Base-by-base conservation (phyloP, 2,888 invertebrate genomes). In the Tetropium fuscum region DNA sequence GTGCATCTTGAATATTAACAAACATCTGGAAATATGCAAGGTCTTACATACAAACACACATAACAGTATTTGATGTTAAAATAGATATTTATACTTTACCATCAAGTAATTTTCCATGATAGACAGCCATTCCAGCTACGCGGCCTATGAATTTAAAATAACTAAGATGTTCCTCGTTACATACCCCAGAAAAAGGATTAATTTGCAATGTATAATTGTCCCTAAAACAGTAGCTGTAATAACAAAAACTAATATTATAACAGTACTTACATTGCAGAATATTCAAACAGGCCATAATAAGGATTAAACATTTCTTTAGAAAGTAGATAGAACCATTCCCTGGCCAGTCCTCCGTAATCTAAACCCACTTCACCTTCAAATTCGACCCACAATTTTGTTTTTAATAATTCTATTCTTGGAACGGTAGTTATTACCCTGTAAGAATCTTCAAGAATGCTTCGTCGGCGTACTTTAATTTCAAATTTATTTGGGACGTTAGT, bases 241-340 rank as follows among this genome's bases (percentile, higher is more conserved):
- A 8, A 27, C n/a, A 3, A 27, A 2, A n/a, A 3, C 2, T n/a
- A 27, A 27, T 6, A 6, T 27, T 27, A 2, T 27, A 27, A 27
- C 2, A 27, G n/a, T n/a, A 86, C 90, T 86, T 83, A 92, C 98
- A 97, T 97, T 3, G 98, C 98, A 1, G 98, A 98, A 86, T 99
- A 99, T 84, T 99, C 98, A 85, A 99, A 99, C 53, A 99, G 87
- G 0, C 98, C 98, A 83, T 99, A 99, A 83, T 98, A 99, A 0
- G 99, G 99, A 86, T 99, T 99, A 84, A 99, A 99, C 97, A 99
- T 98, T 86, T 99, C 98, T 82, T 97, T 97, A 1, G 98, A 98
- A 7, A 99, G 85, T 18, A 98, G 87, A 86, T 97, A 99, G 86
- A 99, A 99, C 97, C 98, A 98, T 83, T 99, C 98, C 61, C 98